Conservation (phyloP, 2,888 invertebrate species). For the Drosophila engyochracea region DNA sequence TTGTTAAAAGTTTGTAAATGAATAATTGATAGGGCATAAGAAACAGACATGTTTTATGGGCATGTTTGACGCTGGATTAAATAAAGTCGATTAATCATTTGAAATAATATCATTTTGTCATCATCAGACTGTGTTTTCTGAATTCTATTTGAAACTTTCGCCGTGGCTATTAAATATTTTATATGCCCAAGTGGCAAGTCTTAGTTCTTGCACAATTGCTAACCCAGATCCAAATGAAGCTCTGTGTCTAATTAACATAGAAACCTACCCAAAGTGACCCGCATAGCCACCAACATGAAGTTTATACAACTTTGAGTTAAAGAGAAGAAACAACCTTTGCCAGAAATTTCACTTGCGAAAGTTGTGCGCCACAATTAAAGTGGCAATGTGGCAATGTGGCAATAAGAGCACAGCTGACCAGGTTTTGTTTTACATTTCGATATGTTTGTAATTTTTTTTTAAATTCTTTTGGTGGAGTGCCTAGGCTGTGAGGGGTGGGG, state of each 20-base stretch:
- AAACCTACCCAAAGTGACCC: constrained; percentile 33
- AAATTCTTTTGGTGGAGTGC: not conserved
- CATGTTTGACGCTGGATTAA: not conserved
- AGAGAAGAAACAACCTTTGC: constrained; percentile 37
- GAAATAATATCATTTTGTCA: not conserved
- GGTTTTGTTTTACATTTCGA: constrained; percentile 11
- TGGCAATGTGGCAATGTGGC: constrained; percentile 21
- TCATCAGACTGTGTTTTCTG: not conserved
- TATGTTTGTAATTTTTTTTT: not conserved
- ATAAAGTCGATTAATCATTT: constrained; percentile 1
- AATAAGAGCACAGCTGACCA: constrained; percentile 45
- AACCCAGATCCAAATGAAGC: constrained; percentile 9
- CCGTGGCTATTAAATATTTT: constrained; percentile 1
- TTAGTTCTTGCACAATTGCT: constrained; percentile 13
- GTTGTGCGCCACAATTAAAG: constrained; percentile 58
- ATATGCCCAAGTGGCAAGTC: not conserved
- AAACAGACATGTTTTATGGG: not conserved
- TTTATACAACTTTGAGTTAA: constrained; percentile 18
- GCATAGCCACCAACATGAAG: constrained; percentile 16
- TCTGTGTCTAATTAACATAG: constrained; percentile 51
- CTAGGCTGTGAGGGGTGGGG: no score
- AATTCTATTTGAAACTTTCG: not conserved
- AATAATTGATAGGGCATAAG: not conserved
- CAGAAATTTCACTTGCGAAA: constrained; percentile 75
- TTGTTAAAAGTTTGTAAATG: constrained; percentile 19